phyloP scores from a whole-genome alignment of 1,140 invertebrate genomes.

The Spodoptera litura region DNA sequence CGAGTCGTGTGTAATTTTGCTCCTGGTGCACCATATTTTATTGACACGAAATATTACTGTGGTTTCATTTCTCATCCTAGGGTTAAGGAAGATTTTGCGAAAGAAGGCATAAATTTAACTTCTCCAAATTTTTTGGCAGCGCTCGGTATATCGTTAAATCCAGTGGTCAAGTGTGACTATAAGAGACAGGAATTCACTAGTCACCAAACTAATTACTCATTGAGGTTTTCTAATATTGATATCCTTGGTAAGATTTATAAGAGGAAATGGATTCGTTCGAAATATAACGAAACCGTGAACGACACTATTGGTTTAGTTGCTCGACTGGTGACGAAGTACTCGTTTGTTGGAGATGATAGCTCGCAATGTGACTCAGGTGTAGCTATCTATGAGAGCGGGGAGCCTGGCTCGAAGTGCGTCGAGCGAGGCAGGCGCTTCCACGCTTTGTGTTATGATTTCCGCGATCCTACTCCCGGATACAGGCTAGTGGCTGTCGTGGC shows the following conservation, averaged over 20 bases:
- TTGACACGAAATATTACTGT: conserved; percentile 71
- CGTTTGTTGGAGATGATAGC: conserved; percentile 66
- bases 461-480: conserved; percentile 73
- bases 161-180: not conserved
- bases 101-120: conserved; percentile 52
- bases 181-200: not conserved
- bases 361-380: conserved; percentile 69
- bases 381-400: conserved; percentile 66
- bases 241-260: conserved; percentile 64
- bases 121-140: conserved; percentile 51
- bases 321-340: conserved; percentile 70
- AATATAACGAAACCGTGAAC: conserved; percentile 57
- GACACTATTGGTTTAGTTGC: conserved; percentile 68
- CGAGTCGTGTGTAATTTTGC: conserved; percentile 79
- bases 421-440: conserved; percentile 68
- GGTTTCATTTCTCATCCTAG: conserved; percentile 67
- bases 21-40: conserved; percentile 72
- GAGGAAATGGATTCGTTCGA: conserved; percentile 60
- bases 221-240: conserved; percentile 53
- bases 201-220: conserved; percentile 17
- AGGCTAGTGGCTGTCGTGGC: conserved; percentile 72
- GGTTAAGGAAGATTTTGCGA: conserved; percentile 22
- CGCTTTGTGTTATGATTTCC: conserved; percentile 72
- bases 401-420: conserved; percentile 69
- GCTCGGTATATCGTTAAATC: conserved; percentile 50